A percentile compares a stretch with the other conserved stretches of the same genome.
These are phyloP conservation scores for Terrapene triunguis DNA, from an alignment of 2,113 vertebrate genomes.

Conservation along the genomic window DNA sequence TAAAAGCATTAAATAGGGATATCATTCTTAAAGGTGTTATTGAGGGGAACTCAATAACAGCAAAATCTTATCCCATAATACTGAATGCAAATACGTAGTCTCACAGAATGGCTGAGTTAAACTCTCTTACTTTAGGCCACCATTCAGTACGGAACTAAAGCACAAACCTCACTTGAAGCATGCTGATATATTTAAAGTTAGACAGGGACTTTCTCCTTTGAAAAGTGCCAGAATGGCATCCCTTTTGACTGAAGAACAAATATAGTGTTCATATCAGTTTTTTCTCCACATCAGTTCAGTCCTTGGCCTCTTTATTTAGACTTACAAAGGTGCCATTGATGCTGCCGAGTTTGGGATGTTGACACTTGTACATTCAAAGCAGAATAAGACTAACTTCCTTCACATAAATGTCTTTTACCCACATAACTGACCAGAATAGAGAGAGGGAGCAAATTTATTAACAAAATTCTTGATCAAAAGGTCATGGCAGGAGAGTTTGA, in stretches of 20 bases:
- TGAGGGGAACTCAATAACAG: background rate
- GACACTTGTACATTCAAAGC: background rate
- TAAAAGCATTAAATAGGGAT: background rate
- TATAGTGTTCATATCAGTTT: background rate
- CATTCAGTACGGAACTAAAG: background rate
- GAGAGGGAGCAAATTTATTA: background rate
- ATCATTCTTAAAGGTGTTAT: background rate
- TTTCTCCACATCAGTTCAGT: background rate
- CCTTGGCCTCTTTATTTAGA: background rate
- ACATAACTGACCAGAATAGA: background rate
- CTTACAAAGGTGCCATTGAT: rapidly evolving
- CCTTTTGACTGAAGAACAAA: background rate
- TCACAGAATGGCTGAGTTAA: background rate
- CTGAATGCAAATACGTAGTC: background rate
- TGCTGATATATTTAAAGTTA: background rate
- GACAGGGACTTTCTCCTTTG: background rate
- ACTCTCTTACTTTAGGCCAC: background rate
- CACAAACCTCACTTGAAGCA: background rate
- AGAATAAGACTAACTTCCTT: background rate
- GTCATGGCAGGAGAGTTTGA: background rate
- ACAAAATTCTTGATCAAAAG: background rate
- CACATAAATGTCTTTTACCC: background rate
- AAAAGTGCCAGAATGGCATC: background rate
- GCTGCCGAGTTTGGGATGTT: background rate
- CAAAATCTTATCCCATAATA: background rate